Conservation (phyloP, 1,140 invertebrate genomes). For the Pantala flavescens region DNA sequence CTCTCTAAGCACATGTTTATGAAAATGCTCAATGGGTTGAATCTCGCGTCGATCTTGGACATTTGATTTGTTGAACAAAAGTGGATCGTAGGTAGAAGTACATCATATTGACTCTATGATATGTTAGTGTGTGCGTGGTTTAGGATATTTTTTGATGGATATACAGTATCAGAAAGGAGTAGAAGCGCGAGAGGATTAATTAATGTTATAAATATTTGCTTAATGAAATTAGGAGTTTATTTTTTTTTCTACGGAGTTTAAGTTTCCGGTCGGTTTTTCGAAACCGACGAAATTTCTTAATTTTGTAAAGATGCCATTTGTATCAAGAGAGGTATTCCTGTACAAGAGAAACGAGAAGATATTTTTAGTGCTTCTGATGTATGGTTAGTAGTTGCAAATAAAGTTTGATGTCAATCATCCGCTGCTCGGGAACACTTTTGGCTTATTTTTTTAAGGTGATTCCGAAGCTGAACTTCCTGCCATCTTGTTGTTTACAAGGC, state of each 20-base stretch:
- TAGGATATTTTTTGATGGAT: not conserved
- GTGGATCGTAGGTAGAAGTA: not conserved
- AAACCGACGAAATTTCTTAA: not conserved
- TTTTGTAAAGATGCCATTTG: not conserved
- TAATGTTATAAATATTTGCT: not conserved
- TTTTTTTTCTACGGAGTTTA: not conserved
- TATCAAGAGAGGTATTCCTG: no score
- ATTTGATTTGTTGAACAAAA: not conserved
- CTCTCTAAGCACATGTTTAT: not conserved
- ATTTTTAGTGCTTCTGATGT: no score
- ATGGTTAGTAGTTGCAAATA: no score
- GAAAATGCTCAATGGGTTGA: not conserved
- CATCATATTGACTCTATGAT: not conserved
- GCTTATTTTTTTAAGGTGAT: no score
- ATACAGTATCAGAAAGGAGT: not conserved
- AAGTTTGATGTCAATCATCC: no score
- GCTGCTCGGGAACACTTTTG: no score
- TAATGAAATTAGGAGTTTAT: not conserved
- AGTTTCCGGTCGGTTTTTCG: not conserved
- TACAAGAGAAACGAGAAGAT: no score
- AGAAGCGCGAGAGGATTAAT: not conserved
- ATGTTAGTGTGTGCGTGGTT: not conserved
- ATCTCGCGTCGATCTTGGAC: not conserved
- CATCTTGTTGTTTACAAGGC: not conserved
- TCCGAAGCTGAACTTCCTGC: no score